These are phyloP conservation scores for Drosophila triauraria DNA, from an alignment of 1,140 invertebrate species.

Conservation along the genomic window DNA sequence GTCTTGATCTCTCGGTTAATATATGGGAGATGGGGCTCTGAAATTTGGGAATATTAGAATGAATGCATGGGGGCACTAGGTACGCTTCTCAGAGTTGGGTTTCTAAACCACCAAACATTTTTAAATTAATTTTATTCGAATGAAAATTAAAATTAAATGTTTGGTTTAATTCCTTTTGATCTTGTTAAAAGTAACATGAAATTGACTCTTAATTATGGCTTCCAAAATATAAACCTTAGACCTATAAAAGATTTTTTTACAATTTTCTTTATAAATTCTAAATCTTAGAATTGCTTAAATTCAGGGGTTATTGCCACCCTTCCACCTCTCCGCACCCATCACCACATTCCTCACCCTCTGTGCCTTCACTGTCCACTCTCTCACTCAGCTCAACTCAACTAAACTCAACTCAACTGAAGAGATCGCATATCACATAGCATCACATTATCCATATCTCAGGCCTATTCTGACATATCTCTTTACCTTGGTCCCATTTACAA, in stretches of 20 bases:
- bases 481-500: constrained; percentile 84
- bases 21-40: neutral
- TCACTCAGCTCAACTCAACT: constrained; percentile 14
- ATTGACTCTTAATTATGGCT: too few relatives aligned
- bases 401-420: neutral
- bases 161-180: too few relatives aligned
- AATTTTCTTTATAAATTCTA: too few relatives aligned
- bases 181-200: too few relatives aligned
- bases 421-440: constrained; percentile 28
- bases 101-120: neutral
- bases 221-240: too few relatives aligned
- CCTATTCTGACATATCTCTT: constrained; percentile 80
- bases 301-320: constrained; percentile 48
- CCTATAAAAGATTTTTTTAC: neutral
- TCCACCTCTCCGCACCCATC: constrained; percentile 46
- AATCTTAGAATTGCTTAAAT: constrained; percentile 10
- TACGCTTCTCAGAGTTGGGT: neutral
- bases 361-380: constrained; percentile 25
- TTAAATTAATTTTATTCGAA: neutral
- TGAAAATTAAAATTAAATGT: neutral
- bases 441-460: constrained; percentile 69
- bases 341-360: constrained; percentile 16
- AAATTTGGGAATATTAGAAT: neutral
- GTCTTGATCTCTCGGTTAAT: neutral
- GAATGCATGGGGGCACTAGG: neutral